Evolutionary conservation across 2,797 vertebrate genomes (phyloP), one percentile per base, ranked within the genome.

Genomic region (Melanitta fusca): DNA sequence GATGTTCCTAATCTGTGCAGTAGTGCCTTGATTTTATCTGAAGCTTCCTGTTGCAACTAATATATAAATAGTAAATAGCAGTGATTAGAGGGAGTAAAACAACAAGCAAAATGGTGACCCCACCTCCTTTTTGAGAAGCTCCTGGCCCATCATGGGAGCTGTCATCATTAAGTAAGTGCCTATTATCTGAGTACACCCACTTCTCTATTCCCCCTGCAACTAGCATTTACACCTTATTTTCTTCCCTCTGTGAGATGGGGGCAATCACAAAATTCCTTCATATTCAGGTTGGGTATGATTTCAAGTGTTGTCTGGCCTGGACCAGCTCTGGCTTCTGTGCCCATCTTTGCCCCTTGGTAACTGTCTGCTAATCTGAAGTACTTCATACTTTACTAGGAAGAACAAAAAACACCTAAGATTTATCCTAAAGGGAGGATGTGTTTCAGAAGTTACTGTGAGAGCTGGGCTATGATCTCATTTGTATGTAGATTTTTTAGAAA

Each of bases 1-100:
- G 64, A 36, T 68, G 34, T 39, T 94, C 49, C 41, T 88, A 41
- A 69, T 79, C 56, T 70, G 14, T 86, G 56, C 27, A 47, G 36
- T 49, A 88, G 25, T 69, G 62, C 66, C 45, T 90, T 84, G 66
- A 77, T 87, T 94, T 94, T 79, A 20, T 68, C 47, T 71, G 74
- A 89, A 91, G 53, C 22, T 80, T 87, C 57, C 73, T 87, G 49
- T 25, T 89, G 24, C 47, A 80, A 65, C 53, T 90, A 77, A 88
- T 70, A 86, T 71, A 62, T 47, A 77, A 93, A 53, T 27, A 85
- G 15, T 65, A 61, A 78, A 81, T 75, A 73, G 81, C 65, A 91
- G 43, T 0, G 0, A 39, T 43, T 83, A 2, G 8, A 80, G 12
- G 19, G 32, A 61, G 24, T 41, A 27, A 51, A 91, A 36, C 72